Evolutionary conservation across 1,140 invertebrate species (phyloP).

Genomic region (Cepaea nemoralis): DNA sequence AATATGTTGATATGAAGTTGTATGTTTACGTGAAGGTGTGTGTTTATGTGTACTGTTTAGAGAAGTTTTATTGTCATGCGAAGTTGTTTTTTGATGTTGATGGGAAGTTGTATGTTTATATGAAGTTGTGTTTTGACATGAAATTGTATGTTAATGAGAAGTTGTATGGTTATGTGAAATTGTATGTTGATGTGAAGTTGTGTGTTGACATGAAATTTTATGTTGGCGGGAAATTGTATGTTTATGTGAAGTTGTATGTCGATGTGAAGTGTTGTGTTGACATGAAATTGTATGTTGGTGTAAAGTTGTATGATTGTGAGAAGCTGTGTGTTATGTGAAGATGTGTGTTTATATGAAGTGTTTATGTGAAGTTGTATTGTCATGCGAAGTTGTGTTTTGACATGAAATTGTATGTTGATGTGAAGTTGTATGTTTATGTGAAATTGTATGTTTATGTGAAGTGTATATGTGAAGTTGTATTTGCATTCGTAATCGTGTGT

Average conservation of each 20-base stretch:
- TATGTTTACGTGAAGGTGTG: not conserved
- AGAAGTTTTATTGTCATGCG: too few species aligned
- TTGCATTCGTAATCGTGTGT: too few species aligned
- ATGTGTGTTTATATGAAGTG: too few species aligned
- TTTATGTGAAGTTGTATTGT: too few species aligned
- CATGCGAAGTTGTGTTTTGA: too few species aligned
- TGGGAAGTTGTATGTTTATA: not conserved
- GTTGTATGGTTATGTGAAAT: not conserved
- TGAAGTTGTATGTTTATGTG: too few species aligned
- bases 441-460: too few species aligned
- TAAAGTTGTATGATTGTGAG: not conserved
- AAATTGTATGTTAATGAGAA: conserved; percentile 8
- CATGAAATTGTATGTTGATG: too few species aligned
- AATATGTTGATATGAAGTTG: not conserved
- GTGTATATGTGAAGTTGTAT: too few species aligned
- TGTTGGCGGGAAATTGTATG: too few species aligned
- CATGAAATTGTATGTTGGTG: not conserved
- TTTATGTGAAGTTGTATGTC: not conserved
- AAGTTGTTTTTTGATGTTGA: not conserved
- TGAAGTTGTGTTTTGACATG: not conserved
- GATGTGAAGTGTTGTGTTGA: conserved; percentile 2
- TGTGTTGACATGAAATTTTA: not conserved
- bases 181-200: not conserved
- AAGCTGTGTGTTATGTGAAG: too few species aligned
- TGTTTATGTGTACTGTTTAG: not conserved